Evolutionary conservation across 1,140 invertebrate species (phyloP), one percentile per base, ranked within the genome.

Genomic region (Goniozus legneri): DNA sequence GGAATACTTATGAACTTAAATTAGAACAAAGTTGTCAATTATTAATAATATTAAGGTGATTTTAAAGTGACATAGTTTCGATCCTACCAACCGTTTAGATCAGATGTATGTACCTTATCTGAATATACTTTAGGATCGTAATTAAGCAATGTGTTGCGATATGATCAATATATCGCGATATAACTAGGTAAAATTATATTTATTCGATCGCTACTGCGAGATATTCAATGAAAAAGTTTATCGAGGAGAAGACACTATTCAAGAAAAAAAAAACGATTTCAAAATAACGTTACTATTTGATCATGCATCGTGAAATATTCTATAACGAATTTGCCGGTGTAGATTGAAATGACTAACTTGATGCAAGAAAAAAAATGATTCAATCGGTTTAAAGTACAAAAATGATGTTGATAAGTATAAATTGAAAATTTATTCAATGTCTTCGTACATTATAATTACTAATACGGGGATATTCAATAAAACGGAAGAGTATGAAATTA

Each of bases 11-110:
- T 57, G 38, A 55, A 58, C 22, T 61, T 55, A 61, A 44, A 49
- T 54, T 54, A 66, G 62, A 73, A 68, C 50, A 66, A 66, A 68
- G 45, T 60, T 45, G 71, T 74, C 71, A 74, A 74, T 74, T 74
- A 74, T 68, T 72, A 65, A 38, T 69, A 72, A 70, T 48, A 49
- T 31, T 51, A 52, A 52, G 52, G 41, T 56, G 44, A 39, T 50
- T 48, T 20, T 59, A 60, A 52, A 47, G 33, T 42, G 21, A 31
- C 27, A 39, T 56, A 58, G 45, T 50, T 54, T 47, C 52, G 54
- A 67, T 62, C 54, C 52, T 58, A 63, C 53, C 44, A 61, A 54
- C 50, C 12, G 37, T 51, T n/a, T 50, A 61, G 36, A 54, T 49
- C 44, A 45, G 37, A 47, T n/a, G 30, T 52, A 42, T 32, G 36